Evolutionary conservation across 2,113 vertebrate species (phyloP).

Genomic region (Sphaerodactylus townsendi): DNA sequence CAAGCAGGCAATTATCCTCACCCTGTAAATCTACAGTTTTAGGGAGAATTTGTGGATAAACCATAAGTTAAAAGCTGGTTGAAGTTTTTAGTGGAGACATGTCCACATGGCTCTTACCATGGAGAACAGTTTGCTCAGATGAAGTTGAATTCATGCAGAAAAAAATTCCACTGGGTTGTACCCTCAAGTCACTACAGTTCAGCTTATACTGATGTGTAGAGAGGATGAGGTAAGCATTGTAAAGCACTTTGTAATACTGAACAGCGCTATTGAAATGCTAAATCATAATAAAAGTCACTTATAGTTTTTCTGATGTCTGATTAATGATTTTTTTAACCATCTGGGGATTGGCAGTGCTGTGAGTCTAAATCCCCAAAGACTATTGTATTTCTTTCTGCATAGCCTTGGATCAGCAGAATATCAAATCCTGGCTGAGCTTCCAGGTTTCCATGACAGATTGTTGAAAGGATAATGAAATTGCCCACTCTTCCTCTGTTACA

Average conservation of each 20-base stretch:
- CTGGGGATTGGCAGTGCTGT: not conserved
- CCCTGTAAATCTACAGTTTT: not conserved
- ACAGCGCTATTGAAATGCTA: not conserved
- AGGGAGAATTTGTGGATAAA: not conserved
- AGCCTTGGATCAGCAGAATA: slow-evolving; percentile 13
- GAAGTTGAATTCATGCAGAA: not conserved
- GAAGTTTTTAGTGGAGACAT: not conserved
- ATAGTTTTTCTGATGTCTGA: not conserved
- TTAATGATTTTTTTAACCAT: slow-evolving; percentile 2
- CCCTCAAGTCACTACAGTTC: not conserved
- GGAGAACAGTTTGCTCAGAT: not conserved
- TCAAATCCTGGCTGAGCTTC: not conserved
- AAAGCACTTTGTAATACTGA: not conserved
- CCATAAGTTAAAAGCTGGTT: not conserved
- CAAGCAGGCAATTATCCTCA: not conserved
- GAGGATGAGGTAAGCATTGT: not conserved
- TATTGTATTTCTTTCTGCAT: not conserved
- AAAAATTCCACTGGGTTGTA: not conserved
- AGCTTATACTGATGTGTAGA: not conserved
- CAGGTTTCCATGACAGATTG: not conserved
- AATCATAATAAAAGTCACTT: not conserved
- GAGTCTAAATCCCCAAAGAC: not conserved
- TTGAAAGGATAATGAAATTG: slow-evolving; percentile 37
- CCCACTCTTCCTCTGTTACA: slow-evolving; percentile 2
- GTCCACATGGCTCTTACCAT: not conserved